Evolutionary conservation across 2,113 vertebrate genomes (phyloP), one percentile per base, ranked within the genome.

Genomic region (Cavia porcellus): DNA sequence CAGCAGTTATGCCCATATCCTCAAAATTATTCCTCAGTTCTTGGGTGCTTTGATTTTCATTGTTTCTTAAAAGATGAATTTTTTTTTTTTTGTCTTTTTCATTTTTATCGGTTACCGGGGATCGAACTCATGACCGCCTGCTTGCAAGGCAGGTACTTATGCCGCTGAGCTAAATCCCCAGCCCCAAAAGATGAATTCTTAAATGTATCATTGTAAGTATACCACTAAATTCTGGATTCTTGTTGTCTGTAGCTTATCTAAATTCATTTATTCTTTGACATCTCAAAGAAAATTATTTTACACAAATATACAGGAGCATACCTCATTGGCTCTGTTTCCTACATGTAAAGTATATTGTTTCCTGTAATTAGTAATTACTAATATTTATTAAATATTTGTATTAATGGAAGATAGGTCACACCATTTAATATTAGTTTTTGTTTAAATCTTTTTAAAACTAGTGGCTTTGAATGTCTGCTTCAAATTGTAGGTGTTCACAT

Each of bases 31-130:
- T 95, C 24, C 38, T 17, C 6, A 66, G 42, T 93, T 72, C 15
- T 42, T 61, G 68, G 13, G 0, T 28, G 66, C 92, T 97, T 98
- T 97, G 38, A 35, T 95, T 97, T 97, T 97, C n/a, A 91, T 92
- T 97, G 28, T 89, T 79, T 81, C 22, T 57, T 59, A 32, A 66
- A 96, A 95, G 45, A 80, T 92, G 42, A 95, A 85, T 64, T 64
- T 91, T 95, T 72, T 38, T 72, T 38, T 38, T 38, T 38, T 38
- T 38, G 38, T 38, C 38, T 38, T 38, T 38, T 38, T 38, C 38
- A 38, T 38, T 38, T 38, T 38, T 38, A 38, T 38, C 38, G 38
- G 38, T 38, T 38, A 38, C 38, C 38, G 38, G 38, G 38, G 38
- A 38, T 38, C 38, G 38, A 38, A 38, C 38, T 38, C 38, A 38